phyloP scores from a whole-genome alignment of 2,113 vertebrate genomes.

The Paedocypris sp. region DNA sequence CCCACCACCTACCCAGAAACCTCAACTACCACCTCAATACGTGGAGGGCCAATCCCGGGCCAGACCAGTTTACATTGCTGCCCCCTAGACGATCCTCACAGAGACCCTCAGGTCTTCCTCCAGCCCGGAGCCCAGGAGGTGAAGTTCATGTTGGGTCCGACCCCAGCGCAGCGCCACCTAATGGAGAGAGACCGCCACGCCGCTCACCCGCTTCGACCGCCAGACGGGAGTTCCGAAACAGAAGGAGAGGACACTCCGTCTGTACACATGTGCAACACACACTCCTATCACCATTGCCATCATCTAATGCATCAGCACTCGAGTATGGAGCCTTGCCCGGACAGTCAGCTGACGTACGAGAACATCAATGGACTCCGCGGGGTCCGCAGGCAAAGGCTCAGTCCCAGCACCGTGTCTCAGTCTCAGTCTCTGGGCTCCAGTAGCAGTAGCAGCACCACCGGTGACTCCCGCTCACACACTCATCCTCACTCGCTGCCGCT shows the following conservation, averaged over 20 bases:
- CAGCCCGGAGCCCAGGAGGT: constrained; percentile 80
- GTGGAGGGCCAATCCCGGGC: constrained; percentile 47
- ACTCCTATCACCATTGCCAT: constrained; percentile 64
- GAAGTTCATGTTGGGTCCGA: constrained; percentile 86
- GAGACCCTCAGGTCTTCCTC: constrained; percentile 81
- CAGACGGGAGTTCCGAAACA: constrained; percentile 64
- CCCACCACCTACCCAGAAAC: constrained; percentile 65
- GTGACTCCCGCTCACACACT: constrained; percentile 53
- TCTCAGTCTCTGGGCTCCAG: constrained; percentile 67
- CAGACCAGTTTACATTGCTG: constrained; percentile 64
- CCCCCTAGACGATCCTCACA: constrained; percentile 67
- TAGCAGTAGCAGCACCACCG: constrained; percentile 66
- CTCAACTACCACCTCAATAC: constrained; percentile 54
- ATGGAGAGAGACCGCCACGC: constrained; percentile 58
- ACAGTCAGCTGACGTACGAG: constrained; percentile 76
- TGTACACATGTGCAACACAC: constrained; percentile 60
- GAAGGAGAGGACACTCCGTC: constrained; percentile 59
- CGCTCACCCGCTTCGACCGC: constrained; percentile 51
- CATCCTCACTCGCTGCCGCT: constrained; percentile 49
- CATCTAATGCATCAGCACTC: constrained; percentile 66
- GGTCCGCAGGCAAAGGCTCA: constrained; percentile 58
- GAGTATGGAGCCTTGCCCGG: constrained; percentile 56
- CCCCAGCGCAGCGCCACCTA: constrained; percentile 68
- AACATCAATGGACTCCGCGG: constrained; percentile 74
- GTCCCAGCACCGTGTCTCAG: constrained; percentile 64